A percentile compares a stretch with the other conserved stretches of the same genome.
Evolutionary conservation across 1,140 invertebrate species (phyloP).

Genomic region (Eupeodes corollae): DNA sequence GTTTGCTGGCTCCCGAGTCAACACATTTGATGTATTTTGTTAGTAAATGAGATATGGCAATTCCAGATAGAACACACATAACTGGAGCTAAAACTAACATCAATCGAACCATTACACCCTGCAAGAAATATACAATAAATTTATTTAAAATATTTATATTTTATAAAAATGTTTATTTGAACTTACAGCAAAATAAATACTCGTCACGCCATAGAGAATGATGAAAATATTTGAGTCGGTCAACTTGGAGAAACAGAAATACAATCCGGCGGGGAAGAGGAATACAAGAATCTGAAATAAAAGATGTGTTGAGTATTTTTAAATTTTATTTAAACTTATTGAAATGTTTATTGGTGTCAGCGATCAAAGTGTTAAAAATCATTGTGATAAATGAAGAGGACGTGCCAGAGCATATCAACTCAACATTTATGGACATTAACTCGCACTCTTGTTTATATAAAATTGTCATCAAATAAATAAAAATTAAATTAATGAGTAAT

Average conservation of each 20-base stretch:
- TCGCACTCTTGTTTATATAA: conserved; percentile 21
- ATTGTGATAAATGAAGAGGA: conserved; percentile 13
- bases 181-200: conserved; percentile 95
- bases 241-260: conserved; percentile 88
- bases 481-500: not conserved
- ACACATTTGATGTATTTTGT: conserved; percentile 85
- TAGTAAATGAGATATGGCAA: conserved; percentile 81
- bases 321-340: not conserved
- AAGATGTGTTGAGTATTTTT: not conserved
- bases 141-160: conserved; percentile 1
- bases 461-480: conserved; percentile 16
- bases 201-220: conserved; percentile 92
- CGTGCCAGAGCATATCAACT: not conserved
- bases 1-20: conserved; percentile 41
- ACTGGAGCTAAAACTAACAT: conserved; percentile 96
- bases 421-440: conserved; percentile 21
- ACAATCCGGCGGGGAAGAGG: conserved; percentile 88
- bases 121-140: conserved; percentile 16
- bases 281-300: conserved; percentile 70
- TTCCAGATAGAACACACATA: conserved; percentile 93
- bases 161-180: conserved; percentile 2
- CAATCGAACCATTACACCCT: conserved; percentile 96
- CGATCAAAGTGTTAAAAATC: conserved; percentile 38
- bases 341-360: conserved; percentile 13
- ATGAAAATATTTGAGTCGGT: conserved; percentile 96